phyloP scores from a whole-genome alignment of 1,140 invertebrate genomes.

The Asobara japonica region DNA sequence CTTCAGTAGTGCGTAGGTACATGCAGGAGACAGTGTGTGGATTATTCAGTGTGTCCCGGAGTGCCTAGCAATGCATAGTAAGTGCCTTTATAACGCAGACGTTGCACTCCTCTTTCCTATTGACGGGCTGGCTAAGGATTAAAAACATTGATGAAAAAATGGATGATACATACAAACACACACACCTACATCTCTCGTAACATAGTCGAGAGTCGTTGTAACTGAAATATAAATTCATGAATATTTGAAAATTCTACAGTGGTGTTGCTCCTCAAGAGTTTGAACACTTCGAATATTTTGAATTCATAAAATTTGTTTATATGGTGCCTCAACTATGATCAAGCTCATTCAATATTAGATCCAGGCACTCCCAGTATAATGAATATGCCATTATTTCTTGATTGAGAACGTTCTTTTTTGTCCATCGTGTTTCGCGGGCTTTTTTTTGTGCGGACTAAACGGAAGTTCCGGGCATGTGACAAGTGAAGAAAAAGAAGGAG shows the following conservation, averaged over 20 bases:
- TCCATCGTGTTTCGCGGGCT: neutral
- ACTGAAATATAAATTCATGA: too few species aligned
- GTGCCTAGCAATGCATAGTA: neutral
- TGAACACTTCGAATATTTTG: too few species aligned
- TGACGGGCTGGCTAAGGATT: slow-evolving; percentile 53
- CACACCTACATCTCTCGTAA: neutral
- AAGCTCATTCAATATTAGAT: too few species aligned
- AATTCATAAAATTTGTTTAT: too few species aligned
- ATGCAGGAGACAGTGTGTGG: slow-evolving; percentile 32
- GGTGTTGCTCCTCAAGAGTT: too few species aligned
- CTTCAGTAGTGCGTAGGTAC: neutral
- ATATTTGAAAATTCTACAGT: too few species aligned
- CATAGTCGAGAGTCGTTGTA: too few species aligned
- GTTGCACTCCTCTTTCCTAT: neutral
- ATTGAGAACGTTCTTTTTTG: neutral
- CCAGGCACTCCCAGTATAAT: too few species aligned
- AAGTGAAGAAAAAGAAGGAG: slow-evolving; percentile 26
- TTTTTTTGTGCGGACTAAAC: neutral
- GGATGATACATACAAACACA: neutral
- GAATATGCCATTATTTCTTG: too few species aligned
- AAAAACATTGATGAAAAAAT: slow-evolving; percentile 48
- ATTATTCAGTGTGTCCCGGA: neutral
- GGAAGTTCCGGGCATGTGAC: neutral
- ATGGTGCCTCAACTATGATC: too few species aligned
- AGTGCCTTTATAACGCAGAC: neutral